Percentiles rank a stretch among this genome's conserved stretches.
These are phyloP conservation scores for Mythimna ferrago DNA, from an alignment of 2,888 invertebrate species.

Conservation along the genomic window DNA sequence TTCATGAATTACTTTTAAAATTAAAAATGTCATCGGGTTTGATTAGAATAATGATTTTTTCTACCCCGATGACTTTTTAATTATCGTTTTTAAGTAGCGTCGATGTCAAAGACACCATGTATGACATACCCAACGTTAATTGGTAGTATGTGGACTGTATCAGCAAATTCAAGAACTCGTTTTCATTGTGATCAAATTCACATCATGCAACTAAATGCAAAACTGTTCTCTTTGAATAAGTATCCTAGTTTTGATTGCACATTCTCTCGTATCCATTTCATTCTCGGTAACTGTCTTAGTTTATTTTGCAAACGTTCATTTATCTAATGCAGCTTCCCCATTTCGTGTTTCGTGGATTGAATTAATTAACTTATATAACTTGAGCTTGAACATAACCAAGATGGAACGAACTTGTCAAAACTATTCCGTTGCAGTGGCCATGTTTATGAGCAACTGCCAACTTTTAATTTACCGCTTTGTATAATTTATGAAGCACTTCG, in stretches of 20 bases:
- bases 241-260: constrained; percentile 36
- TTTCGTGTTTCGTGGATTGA: constrained; percentile 34
- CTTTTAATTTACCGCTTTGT: constrained; percentile 65
- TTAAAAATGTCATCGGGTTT: no score
- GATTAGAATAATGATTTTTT: no score
- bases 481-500: constrained; percentile 64
- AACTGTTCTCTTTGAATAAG: constrained; percentile 41
- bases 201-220: constrained; percentile 45
- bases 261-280: constrained; percentile 11
- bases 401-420: constrained; percentile 55
- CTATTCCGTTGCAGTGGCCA: constrained; percentile 49
- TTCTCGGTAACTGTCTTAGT: constrained; percentile 13
- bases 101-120: no score
- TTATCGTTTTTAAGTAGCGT: no score
- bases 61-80: no score
- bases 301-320: constrained; percentile 26
- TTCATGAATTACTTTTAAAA: no score
- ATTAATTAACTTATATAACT: constrained; percentile 52
- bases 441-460: constrained; percentile 62
- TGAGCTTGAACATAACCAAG: constrained; percentile 28
- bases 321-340: constrained; percentile 22
- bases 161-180: constrained; percentile 35
- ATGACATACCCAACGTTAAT: constrained; percentile 17
- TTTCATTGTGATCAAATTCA: constrained; percentile 49
- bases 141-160: constrained; percentile 35